Evolutionary conservation across 2,113 vertebrate species (phyloP).

Genomic region (Symphodus melops): DNA sequence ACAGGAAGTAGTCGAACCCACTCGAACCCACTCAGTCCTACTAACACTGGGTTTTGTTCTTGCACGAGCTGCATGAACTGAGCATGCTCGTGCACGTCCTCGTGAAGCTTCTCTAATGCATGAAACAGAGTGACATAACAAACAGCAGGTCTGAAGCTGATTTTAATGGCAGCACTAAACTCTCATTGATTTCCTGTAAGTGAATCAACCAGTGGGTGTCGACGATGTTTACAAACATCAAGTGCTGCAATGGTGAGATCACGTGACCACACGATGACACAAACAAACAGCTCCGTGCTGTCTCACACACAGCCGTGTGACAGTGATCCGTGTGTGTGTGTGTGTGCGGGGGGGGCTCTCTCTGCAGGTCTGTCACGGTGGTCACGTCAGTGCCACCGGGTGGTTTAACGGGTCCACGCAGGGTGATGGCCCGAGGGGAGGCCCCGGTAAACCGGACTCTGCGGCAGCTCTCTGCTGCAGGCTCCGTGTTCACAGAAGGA

Average conservation of each 20-base stretch:
- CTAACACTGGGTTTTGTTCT: too few species aligned
- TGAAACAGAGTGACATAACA: too few species aligned
- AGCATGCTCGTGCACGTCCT: not conserved
- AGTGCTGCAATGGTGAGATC: slow-evolving; percentile 23
- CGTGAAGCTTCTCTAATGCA: not conserved
- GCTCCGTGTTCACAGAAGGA: not conserved
- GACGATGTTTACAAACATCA: slow-evolving; percentile 56
- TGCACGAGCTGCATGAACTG: slow-evolving; percentile 14
- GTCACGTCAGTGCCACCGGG: slow-evolving; percentile 46
- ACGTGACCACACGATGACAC: slow-evolving; percentile 35
- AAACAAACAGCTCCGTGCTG: slow-evolving; percentile 26
- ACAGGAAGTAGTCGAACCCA: too few species aligned
- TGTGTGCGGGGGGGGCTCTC: too few species aligned
- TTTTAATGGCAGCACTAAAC: not conserved
- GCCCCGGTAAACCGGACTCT: slow-evolving; percentile 41
- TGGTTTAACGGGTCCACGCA: slow-evolving; percentile 38
- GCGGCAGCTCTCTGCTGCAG: slow-evolving; percentile 51
- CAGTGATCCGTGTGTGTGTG: slow-evolving; percentile 9
- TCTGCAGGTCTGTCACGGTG: too few species aligned
- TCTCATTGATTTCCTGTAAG: not conserved
- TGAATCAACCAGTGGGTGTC: slow-evolving; percentile 12
- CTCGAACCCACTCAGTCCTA: too few species aligned
- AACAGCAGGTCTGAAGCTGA: not conserved
- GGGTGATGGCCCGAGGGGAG: slow-evolving; percentile 49
- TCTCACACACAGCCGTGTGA: slow-evolving; percentile 10